Conservation (phyloP, 2,113 vertebrate species). For the Tylochromis polylepis region DNA sequence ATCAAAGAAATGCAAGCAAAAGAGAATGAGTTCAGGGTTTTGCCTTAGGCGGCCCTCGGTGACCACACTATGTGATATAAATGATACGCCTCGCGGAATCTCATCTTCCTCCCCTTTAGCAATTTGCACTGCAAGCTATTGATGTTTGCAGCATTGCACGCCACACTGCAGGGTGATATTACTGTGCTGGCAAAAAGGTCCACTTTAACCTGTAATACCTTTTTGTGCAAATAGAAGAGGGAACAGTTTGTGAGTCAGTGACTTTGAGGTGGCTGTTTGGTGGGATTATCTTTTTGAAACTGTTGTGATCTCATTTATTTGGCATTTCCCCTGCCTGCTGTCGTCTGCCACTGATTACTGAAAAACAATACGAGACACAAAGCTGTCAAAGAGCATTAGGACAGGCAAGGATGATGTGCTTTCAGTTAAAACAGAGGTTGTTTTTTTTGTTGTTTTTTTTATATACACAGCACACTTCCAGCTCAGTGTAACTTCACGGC, state of each 20-base stretch:
- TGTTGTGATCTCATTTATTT: constrained; percentile 20
- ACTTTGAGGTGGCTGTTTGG: constrained; percentile 18
- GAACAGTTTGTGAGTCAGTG: background rate
- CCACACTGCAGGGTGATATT: background rate
- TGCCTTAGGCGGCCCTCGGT: constrained; percentile 35
- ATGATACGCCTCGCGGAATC: constrained; percentile 35
- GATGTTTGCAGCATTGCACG: constrained; percentile 40
- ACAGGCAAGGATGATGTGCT: constrained; percentile 18
- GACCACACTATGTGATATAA: constrained; percentile 28
- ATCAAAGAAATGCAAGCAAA: constrained; percentile 18
- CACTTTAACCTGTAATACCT: constrained; percentile 29
- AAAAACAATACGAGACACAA: constrained; percentile 27
- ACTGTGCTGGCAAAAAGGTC: constrained; percentile 12
- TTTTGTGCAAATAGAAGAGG: constrained; percentile 18
- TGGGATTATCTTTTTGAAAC: constrained; percentile 24
- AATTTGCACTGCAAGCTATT: constrained; percentile 18
- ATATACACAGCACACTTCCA: background rate
- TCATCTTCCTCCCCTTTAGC: constrained; percentile 43
- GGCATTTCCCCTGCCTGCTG: constrained; percentile 19
- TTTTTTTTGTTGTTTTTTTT: rapidly evolving
- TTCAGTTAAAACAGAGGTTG: constrained; percentile 49
- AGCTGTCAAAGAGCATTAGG: constrained; percentile 50
- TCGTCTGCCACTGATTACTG: constrained; percentile 37
- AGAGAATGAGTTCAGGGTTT: background rate
- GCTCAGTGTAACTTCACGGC: background rate